Evolutionary conservation across 2,113 vertebrate genomes (phyloP).

Genomic region (Poeciliopsis occidentalis): DNA sequence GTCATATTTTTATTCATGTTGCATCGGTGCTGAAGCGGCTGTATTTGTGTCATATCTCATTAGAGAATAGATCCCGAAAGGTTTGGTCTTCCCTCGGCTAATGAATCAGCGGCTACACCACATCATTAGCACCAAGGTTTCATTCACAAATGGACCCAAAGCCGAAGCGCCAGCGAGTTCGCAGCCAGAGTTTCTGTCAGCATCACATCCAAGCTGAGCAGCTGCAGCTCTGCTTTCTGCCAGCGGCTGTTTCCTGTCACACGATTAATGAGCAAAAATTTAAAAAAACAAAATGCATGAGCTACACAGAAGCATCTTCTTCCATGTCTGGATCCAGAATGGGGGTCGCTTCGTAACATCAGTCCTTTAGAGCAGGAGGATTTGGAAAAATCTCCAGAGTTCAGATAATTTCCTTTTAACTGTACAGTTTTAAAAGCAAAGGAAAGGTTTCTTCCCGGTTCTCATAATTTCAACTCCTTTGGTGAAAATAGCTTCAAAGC

Average conservation of each 20-base stretch:
- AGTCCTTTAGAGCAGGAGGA: too few relatives aligned
- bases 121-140: neutral
- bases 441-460: too few relatives aligned
- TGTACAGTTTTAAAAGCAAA: neutral
- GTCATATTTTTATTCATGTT: neutral
- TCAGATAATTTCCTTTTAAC: too few relatives aligned
- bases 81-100: neutral
- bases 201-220: slow-evolving; percentile 6
- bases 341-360: neutral
- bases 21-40: neutral
- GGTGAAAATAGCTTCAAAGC: neutral
- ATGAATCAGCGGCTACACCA: neutral
- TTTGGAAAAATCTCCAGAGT: too few relatives aligned
- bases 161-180: neutral
- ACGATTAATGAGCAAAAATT: slow-evolving; percentile 17
- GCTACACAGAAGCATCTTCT: neutral
- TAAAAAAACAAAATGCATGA: neutral
- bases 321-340: neutral
- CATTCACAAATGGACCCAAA: neutral
- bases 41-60: neutral
- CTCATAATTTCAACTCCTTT: neutral
- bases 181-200: neutral
- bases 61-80: neutral
- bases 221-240: slow-evolving; percentile 7
- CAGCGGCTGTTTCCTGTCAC: slow-evolving; percentile 1